These are phyloP conservation scores for Bimastos eiseni DNA, from an alignment of 2,888 invertebrate species.

Conservation along the genomic window DNA sequence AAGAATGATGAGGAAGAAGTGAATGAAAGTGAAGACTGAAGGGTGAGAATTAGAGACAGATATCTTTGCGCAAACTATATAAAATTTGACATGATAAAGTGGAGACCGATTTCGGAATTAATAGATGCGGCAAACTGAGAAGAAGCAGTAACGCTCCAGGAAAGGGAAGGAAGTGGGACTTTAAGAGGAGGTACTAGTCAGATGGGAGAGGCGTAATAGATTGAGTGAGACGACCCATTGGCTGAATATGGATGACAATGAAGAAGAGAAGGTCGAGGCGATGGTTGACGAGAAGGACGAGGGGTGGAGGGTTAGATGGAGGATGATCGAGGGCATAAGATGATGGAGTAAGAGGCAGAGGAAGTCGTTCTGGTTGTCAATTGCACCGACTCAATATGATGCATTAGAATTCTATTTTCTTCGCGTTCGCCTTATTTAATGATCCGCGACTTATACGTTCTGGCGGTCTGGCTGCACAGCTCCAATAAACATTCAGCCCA, in stretches of 20 bases:
- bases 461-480: background rate
- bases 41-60: background rate
- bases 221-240: too few species aligned
- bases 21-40: background rate
- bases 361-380: conserved; percentile 13
- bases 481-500: background rate
- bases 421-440: background rate
- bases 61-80: too few species aligned
- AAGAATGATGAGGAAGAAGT: background rate
- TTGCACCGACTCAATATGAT: background rate
- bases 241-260: background rate
- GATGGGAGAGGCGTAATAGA: background rate
- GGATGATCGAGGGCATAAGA: background rate
- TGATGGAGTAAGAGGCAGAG: conserved; percentile 6
- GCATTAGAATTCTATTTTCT: conserved; percentile 6
- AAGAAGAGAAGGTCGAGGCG: background rate
- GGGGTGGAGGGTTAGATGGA: background rate
- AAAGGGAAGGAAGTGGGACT: too few species aligned
- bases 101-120: too few species aligned
- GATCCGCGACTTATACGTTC: background rate
- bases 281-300: background rate
- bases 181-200: background rate
- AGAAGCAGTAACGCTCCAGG: too few species aligned
- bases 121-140: too few species aligned
- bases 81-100: too few species aligned